Conservation (phyloP, 2,888 invertebrate species). For the Desoria tigrina region DNA sequence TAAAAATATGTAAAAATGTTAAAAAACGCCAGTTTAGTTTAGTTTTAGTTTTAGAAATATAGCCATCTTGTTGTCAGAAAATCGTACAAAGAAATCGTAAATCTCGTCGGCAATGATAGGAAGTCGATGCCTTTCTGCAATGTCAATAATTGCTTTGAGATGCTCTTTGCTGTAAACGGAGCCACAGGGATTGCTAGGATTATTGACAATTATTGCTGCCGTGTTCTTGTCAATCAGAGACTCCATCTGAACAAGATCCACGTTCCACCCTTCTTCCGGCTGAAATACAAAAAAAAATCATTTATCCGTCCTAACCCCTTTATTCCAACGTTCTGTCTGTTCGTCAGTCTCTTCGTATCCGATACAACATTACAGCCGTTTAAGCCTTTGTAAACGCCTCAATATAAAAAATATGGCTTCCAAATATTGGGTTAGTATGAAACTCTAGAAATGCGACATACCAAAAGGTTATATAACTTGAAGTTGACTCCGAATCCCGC, state of each 20-base stretch:
- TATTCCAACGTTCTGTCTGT: no score
- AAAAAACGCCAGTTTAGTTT: no score
- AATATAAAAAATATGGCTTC: no score
- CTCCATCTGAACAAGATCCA: constrained; percentile 82
- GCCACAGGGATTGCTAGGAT: constrained; percentile 98
- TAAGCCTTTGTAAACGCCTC: no score
- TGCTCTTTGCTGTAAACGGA: constrained; percentile 85
- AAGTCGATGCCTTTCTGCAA: constrained; percentile 75
- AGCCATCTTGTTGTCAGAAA: no score
- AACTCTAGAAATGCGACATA: no score
- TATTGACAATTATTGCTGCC: constrained; percentile 87
- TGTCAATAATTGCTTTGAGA: constrained; percentile 73
- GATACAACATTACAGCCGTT: neutral
- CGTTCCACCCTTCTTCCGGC: constrained; percentile 85
- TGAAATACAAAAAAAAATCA: no score
- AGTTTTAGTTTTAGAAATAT: no score
- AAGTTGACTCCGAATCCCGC: constrained; percentile 79
- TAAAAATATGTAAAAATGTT: neutral
- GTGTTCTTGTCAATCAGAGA: constrained; percentile 86
- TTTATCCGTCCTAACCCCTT: no score
- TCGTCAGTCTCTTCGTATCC: neutral
- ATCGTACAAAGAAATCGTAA: constrained; percentile 82
- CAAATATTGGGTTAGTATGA: no score
- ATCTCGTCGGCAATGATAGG: constrained; percentile 99
- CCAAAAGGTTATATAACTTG: constrained; percentile 73